Conservation (phyloP, 2,797 vertebrate genomes). For the Anas acuta region DNA sequence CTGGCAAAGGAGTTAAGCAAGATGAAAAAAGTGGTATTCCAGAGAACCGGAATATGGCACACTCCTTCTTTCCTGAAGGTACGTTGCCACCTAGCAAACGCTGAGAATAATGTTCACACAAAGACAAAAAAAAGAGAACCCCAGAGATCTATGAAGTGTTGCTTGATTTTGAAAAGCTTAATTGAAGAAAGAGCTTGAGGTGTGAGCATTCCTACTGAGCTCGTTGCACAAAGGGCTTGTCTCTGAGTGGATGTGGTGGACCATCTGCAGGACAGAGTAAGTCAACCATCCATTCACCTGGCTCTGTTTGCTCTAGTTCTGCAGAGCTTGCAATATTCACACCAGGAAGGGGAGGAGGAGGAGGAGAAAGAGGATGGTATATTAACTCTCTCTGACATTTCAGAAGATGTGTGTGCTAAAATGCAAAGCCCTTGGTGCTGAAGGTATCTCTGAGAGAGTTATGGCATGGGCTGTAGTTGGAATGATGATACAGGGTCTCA, state of each 20-base stretch:
- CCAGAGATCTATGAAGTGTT: not conserved
- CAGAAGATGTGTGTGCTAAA: not conserved
- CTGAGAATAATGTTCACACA: not conserved
- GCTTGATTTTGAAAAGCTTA: not conserved
- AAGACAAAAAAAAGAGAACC: not conserved
- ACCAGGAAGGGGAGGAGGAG: not conserved
- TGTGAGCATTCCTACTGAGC: not conserved
- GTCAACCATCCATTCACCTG: not conserved
- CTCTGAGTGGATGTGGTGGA: not conserved
- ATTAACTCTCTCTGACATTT: not conserved
- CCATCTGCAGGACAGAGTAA: not conserved
- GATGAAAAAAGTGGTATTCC: not conserved
- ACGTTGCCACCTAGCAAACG: not conserved
- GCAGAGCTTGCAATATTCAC: not conserved
- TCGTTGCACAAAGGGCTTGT: not conserved
- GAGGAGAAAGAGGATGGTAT: not conserved
- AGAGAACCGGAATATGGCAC: not conserved
- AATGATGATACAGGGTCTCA: rapidly evolving
- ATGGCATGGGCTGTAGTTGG: not conserved
- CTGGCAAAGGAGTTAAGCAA: not conserved
- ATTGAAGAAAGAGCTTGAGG: not conserved
- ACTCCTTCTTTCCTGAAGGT: not conserved
- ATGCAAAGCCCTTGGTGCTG: not conserved
- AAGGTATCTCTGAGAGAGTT: not conserved
- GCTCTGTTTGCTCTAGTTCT: not conserved